A percentile compares a stretch with the other conserved stretches of the same genome.
phyloP scores from a whole-genome alignment of 2,797 vertebrate genomes.

The Gephyroberyx darwinii region DNA sequence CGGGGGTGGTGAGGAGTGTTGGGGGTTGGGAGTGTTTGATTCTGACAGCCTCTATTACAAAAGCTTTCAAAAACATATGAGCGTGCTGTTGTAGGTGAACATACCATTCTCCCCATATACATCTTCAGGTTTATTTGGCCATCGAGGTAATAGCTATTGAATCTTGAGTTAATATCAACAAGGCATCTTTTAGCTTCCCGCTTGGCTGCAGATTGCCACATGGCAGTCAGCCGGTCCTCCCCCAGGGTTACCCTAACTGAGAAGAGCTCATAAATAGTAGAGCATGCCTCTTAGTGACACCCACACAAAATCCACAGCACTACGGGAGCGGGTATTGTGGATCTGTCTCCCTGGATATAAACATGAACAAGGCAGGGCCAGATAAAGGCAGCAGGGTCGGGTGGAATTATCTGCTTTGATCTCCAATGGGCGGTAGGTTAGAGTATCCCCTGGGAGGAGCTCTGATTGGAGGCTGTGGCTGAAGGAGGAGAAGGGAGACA shows the following conservation, averaged over 20 bases:
- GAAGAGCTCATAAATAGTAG: conserved; percentile 73
- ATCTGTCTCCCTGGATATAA: conserved; percentile 44
- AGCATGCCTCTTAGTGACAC: conserved; percentile 61
- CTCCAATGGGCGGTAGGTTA: conserved; percentile 58
- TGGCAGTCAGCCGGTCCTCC: conserved; percentile 56
- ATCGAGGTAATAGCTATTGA: conserved; percentile 21
- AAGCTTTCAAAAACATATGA: conserved; percentile 23
- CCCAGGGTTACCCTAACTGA: conserved; percentile 48
- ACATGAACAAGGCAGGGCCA: conserved; percentile 54
- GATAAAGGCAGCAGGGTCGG: conserved; percentile 39
- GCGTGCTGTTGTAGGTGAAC: neutral
- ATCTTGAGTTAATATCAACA: conserved; percentile 29
- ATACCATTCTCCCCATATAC: too few species aligned
- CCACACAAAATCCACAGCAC: conserved; percentile 51
- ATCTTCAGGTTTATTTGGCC: conserved; percentile 9
- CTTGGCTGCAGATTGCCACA: conserved; percentile 54
- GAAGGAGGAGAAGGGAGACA: conserved; percentile 17
- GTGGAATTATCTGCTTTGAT: conserved; percentile 54
- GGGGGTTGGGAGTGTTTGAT: neutral
- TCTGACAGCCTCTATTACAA: neutral
- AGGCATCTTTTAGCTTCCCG: conserved; percentile 48
- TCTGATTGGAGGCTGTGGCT: conserved; percentile 48
- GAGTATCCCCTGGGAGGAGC: conserved; percentile 50
- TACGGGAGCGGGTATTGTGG: conserved; percentile 50
- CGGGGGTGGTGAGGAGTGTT: neutral